Base-by-base conservation (phyloP, 1,140 invertebrate species). In the Formica exsecta region DNA sequence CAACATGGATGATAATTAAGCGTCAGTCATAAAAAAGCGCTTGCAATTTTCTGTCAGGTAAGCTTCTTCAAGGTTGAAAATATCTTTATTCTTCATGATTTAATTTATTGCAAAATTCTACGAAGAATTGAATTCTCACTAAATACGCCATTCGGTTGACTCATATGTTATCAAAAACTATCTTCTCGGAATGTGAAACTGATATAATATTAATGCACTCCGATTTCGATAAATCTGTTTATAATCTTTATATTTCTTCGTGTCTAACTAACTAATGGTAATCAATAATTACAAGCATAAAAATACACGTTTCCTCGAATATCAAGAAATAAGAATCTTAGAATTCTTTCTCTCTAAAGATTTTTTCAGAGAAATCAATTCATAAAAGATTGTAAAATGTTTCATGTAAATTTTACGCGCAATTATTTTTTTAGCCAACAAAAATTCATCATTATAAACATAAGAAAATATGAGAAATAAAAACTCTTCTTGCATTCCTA, bases 41-140 rank as follows among this genome's bases (percentile, higher is more conserved):
- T 32, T 76, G 6, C 13, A 32, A 13, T 65, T 76, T 65, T 44
- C 19, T 77, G 51, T 25, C 9, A 77, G 3, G 1, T 64, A 16
- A 76, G 32, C 16, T 13, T 64, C 38, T n/a, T 64, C 8, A 64
- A 64, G 16, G 38, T 76, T 62, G 8, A 2, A 76, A 62, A 71
- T 71, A 32, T 19, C 16, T 51, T 51, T 51, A 0, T 38, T 16
- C 32, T 38, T 74, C 32, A 73, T 19, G n/a, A 59, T 74, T 74
- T 57, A 61, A 59, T 74, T 74, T 0, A 8, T 38, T 59, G n/a
- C 13, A 25, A 6, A 61, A 61, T 38, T 38, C 7, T 57, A 73
- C 0, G 29, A 59, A 61, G 6, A 70, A 19, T 29, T 70, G n/a
- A 3, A 74, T 11, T 74, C 38, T 74, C 13, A 0, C 7, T 25